Percentiles rank a stretch among this genome's conserved stretches.
These are phyloP conservation scores for Abrostola tripartita DNA, from an alignment of 2,888 invertebrate species.

Conservation along the genomic window DNA sequence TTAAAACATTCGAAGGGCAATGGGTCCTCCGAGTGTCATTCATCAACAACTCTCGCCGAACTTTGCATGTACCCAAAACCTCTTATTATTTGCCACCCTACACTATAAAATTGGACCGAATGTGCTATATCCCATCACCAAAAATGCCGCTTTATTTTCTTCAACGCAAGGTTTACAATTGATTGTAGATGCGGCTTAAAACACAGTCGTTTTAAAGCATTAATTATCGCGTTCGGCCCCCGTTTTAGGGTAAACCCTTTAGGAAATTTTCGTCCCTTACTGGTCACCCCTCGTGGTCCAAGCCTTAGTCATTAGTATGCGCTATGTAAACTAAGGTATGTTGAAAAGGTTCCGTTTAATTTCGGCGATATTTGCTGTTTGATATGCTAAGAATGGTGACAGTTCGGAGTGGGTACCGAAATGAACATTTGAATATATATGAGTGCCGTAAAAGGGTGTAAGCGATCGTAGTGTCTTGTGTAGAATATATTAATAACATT, in stretches of 20 bases:
- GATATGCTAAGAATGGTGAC: conserved; percentile 62
- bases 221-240: conserved; percentile 84
- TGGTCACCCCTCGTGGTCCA: conserved; percentile 85
- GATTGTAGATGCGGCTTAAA: conserved; percentile 49
- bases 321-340: conserved; percentile 81
- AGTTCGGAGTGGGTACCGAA: conserved; percentile 38
- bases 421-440: conserved; percentile 52
- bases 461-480: neutral
- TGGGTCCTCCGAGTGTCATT: conserved; percentile 88
- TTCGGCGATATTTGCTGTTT: conserved; percentile 68
- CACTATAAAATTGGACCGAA: conserved; percentile 86
- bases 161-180: conserved; percentile 57
- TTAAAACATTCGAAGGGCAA: conserved; percentile 88
- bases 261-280: conserved; percentile 84
- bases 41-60: conserved; percentile 85
- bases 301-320: conserved; percentile 82
- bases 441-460: conserved; percentile 35
- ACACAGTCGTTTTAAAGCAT: conserved; percentile 83
- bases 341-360: conserved; percentile 75
- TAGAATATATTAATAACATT: neutral
- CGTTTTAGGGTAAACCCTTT: conserved; percentile 87
- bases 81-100: conserved; percentile 86
- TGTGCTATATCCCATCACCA: conserved; percentile 56
- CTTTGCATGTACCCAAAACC: conserved; percentile 83
- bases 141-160: conserved; percentile 56